Percentiles rank a stretch among this genome's conserved stretches.
phyloP scores from a whole-genome alignment of 2,797 vertebrate genomes.

The Periparus ater region DNA sequence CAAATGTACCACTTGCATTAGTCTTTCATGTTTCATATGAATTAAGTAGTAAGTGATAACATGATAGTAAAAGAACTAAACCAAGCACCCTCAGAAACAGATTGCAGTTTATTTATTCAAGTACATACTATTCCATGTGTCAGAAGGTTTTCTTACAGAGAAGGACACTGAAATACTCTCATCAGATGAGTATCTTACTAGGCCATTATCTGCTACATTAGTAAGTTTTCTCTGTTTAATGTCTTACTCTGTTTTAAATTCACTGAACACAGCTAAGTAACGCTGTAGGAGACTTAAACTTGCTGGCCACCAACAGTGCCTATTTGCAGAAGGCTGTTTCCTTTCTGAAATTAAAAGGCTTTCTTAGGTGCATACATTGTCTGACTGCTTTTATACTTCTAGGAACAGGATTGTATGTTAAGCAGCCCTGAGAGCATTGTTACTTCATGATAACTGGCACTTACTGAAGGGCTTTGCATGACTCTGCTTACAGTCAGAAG shows the following conservation, averaged over 20 bases:
- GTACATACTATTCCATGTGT: neutral
- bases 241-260: neutral
- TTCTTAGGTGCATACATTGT: neutral
- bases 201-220: neutral
- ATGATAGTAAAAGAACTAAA: neutral
- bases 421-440: rapidly evolving
- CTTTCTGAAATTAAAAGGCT: neutral
- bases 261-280: neutral
- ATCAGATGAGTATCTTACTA: neutral
- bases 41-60: neutral
- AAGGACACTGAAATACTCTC: slow-evolving; percentile 5
- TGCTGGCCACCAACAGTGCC: neutral
- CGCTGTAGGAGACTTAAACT: neutral
- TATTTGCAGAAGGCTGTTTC: neutral
- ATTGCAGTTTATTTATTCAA: neutral
- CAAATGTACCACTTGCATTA: neutral
- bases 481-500: neutral
- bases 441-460: neutral
- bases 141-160: neutral
- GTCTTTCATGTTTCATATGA: neutral
- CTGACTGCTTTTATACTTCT: neutral
- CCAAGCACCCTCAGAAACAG: neutral
- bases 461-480: neutral
- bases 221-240: neutral
- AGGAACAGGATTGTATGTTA: neutral